Percentiles rank a stretch among this genome's conserved stretches.
Conservation (phyloP, 2,888 invertebrate genomes). For the Celastrina argiolus region DNA sequence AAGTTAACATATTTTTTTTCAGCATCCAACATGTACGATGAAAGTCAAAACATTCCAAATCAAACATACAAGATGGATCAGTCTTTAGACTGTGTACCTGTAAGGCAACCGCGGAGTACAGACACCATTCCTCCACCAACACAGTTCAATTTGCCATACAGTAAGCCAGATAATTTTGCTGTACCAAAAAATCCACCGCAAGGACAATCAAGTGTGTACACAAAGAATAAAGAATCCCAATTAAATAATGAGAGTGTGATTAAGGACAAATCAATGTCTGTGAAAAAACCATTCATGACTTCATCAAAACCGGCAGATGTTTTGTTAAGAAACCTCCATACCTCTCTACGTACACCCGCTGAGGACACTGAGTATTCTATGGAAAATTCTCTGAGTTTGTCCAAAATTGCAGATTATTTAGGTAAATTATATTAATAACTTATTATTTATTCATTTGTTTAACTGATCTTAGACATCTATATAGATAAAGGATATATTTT, state of each 20-base stretch:
- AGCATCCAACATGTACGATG: constrained; percentile 38
- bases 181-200: constrained; percentile 15
- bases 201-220: constrained; percentile 5
- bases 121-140: constrained; percentile 33
- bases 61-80: constrained; percentile 49
- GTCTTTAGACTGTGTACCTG: constrained; percentile 59
- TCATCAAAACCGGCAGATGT: constrained; percentile 47
- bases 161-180: constrained; percentile 10
- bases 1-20: constrained; percentile 37
- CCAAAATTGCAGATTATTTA: constrained; percentile 64
- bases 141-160: constrained; percentile 21
- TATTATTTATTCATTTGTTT: no score
- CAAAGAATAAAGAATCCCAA: constrained; percentile 22
- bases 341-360: constrained; percentile 42
- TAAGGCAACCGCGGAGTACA: constrained; percentile 50
- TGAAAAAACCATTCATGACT: constrained; percentile 29
- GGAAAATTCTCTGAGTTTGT: constrained; percentile 63
- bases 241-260: constrained; percentile 25
- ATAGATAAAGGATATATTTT: no score
- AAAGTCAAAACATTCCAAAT: constrained; percentile 37
- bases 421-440: constrained; percentile 39
- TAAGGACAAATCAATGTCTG: constrained; percentile 28
- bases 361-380: constrained; percentile 56
- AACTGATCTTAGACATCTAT: no score
- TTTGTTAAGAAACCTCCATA: constrained; percentile 47